Conservation (phyloP, 2,113 vertebrate genomes). For the Vidua chalybeata region DNA sequence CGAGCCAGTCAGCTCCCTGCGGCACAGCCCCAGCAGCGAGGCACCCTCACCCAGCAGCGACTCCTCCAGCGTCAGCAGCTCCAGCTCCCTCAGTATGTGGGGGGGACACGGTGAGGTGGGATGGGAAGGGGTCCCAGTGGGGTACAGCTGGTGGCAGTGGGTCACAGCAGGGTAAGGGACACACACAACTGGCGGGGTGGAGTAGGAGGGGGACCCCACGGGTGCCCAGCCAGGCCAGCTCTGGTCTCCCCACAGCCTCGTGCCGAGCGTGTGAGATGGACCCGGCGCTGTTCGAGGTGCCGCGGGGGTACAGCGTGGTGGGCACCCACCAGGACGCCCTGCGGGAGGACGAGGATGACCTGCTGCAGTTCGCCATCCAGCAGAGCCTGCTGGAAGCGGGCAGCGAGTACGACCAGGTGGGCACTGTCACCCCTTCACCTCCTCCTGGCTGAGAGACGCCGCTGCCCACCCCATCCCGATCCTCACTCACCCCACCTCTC, state of each 20-base stretch:
- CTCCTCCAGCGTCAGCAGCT: conserved; percentile 95
- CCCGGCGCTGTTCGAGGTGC: conserved; percentile 88
- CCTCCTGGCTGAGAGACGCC: rapidly evolving
- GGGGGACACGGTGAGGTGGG: not conserved
- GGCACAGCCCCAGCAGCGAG: conserved; percentile 84
- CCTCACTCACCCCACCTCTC: not conserved
- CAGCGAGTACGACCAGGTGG: conserved; percentile 94
- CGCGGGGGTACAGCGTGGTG: conserved; percentile 89
- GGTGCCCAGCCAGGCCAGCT: not conserved
- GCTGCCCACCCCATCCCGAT: rapidly evolving
- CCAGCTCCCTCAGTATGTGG: conserved; percentile 88
- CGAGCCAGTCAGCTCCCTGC: conserved; percentile 81
- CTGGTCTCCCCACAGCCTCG: conserved; percentile 75
- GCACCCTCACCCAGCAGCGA: conserved; percentile 92
- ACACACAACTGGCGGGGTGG: rapidly evolving
- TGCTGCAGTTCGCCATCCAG: conserved; percentile 96
- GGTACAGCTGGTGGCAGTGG: not conserved
- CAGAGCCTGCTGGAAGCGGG: conserved; percentile 96
- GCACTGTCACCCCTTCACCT: not conserved
- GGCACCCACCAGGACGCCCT: conserved; percentile 88
- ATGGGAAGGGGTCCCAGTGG: not conserved
- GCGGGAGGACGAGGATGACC: conserved; percentile 90
- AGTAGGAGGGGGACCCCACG: no score
- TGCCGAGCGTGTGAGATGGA: conserved; percentile 91
- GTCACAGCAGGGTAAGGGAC: not conserved